A percentile compares a stretch with the other conserved stretches of the same genome.
These are phyloP conservation scores for Geodia barretti DNA, from an alignment of 37 sponge, comb jelly and placozoan genomes.

Conservation along the genomic window DNA sequence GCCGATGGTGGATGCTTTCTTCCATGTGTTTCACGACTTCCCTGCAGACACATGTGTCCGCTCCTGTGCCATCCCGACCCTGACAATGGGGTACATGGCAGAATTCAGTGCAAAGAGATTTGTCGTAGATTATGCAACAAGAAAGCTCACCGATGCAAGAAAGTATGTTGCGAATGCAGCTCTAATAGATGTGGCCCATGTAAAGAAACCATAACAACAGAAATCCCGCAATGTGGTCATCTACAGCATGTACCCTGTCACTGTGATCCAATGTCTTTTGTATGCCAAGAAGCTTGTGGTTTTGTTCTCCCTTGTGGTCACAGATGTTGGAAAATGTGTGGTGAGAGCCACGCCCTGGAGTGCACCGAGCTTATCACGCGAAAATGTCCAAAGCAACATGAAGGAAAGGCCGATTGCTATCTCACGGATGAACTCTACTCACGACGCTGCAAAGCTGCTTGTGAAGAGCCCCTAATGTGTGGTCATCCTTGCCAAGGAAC, in stretches of 20 bases:
- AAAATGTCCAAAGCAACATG: constrained; percentile 21
- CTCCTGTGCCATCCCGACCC: constrained; percentile 28
- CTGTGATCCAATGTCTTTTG: background rate
- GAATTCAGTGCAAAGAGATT: constrained; percentile 12
- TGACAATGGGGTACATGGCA: background rate
- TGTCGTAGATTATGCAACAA: constrained; percentile 23
- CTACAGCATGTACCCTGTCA: constrained; percentile 25
- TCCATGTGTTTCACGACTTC: constrained; percentile 5
- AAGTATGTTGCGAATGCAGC: constrained; percentile 3
- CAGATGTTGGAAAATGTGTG: constrained; percentile 30
- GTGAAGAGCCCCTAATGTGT: background rate
- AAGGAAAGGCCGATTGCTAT: background rate
- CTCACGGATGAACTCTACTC: background rate
- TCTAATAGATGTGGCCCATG: constrained; percentile 39
- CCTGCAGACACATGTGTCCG: constrained; percentile 43
- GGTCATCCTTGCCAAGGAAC: constrained; percentile 10
- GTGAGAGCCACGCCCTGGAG: background rate
- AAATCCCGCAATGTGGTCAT: constrained; percentile 57
- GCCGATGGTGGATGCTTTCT: constrained; percentile 45
- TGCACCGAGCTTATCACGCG: background rate
- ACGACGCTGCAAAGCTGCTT: background rate
- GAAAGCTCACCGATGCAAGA: constrained; percentile 8
- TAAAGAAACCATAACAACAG: constrained; percentile 19
- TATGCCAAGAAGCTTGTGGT: constrained; percentile 10
- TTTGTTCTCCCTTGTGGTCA: constrained; percentile 40